Evolutionary conservation across 2,888 invertebrate genomes (phyloP), one percentile per base, ranked within the genome.

Genomic region (Eurois occulta): DNA sequence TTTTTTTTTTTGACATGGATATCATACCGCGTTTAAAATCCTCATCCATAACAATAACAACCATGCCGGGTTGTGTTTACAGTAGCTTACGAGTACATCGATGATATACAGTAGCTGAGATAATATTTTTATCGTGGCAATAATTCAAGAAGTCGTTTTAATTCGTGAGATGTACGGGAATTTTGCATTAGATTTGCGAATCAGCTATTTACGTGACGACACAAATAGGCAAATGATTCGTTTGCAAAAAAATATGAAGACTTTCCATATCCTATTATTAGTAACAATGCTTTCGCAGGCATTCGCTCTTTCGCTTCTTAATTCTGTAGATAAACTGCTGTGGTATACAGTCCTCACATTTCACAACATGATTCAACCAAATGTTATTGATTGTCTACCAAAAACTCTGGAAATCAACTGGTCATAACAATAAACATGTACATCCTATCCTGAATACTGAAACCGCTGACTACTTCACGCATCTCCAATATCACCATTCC

Each of bases 401-500:
- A 72, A 72, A 70, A 48, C 72, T 80, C 48, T 58, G n/a, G 10
- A 64, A 48, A 28, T 64, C n/a, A 52, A 60, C 52, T 41, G 43
- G 46, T 58, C 62, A 70, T 72, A 66, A 72, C 48, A 68, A 78
- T 43, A 68, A 73, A 62, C 60, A 65, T 72, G 11, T 24, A 67
- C 62, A 67, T 74, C 16, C 69, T 73, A 64, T 24, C 48, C 70
- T 64, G 43, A 64, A 73, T 60, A 64, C 46, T 74, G 48, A 60
- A 71, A 43, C n/a, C 13, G 48, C 43, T n/a, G 28, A 43, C 18
- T 58, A 68, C 43, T 77, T 70, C 24, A 60, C 71, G 38, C 48
- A 28, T 75, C 60, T 74, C 21, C 52, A 38, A 73, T 75, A 72
- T 75, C 69, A 64, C 48, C 28, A 70, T 67, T 67, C 41, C 62